phyloP scores from a whole-genome alignment of 2,888 invertebrate genomes.

The Diloba caeruleocephala region DNA sequence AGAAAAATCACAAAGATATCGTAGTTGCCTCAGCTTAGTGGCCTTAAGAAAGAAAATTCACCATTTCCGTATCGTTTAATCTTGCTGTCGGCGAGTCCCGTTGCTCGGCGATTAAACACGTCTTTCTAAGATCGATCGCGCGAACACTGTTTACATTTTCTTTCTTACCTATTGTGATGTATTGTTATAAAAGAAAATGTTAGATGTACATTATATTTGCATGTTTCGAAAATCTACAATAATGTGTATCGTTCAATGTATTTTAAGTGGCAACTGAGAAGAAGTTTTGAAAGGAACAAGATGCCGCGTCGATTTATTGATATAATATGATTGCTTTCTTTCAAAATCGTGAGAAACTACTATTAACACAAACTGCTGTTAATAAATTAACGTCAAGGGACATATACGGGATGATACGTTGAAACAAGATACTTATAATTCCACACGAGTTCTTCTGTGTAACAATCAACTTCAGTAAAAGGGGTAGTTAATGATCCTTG shows the following conservation, averaged over 20 bases:
- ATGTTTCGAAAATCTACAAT: no score
- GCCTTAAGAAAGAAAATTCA: conserved; percentile 53
- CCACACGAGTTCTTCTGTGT: conserved; percentile 15
- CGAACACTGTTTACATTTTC: conserved; percentile 52
- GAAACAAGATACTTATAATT: conserved; percentile 8
- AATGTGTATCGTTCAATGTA: no score
- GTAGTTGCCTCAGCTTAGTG: conserved; percentile 48
- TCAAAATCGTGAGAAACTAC: no score
- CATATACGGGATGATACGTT: conserved; percentile 1
- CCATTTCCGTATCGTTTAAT: conserved; percentile 71
- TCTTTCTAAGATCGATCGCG: conserved; percentile 66
- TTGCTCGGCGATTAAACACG: conserved; percentile 75
- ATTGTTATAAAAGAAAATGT: conserved; percentile 32
- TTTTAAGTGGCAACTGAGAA: no score
- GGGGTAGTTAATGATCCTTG: conserved; percentile 33
- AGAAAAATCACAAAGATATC: conserved; percentile 43
- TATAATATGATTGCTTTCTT: no score
- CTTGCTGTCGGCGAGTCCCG: conserved; percentile 61
- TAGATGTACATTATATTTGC: no score
- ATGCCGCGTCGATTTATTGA: no score
- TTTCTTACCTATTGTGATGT: conserved; percentile 44
- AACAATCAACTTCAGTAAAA: conserved; percentile 10
- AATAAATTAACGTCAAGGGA: no score
- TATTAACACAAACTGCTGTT: no score
- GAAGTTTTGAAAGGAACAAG: no score